These are phyloP conservation scores for Hemicordylus capensis DNA, from an alignment of 2,113 vertebrate genomes.

Conservation along the genomic window DNA sequence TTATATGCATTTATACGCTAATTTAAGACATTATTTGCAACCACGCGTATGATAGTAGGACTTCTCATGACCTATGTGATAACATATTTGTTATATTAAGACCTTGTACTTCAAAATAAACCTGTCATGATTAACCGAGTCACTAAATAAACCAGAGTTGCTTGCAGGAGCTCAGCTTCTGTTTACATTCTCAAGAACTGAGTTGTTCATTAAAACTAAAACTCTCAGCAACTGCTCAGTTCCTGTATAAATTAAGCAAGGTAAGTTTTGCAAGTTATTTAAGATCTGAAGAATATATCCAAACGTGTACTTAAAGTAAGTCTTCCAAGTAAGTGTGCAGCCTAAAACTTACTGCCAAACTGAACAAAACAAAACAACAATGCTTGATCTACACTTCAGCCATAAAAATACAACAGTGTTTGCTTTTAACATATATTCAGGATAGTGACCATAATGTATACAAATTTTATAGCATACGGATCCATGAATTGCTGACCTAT, in stretches of 20 bases:
- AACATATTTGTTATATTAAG: no score
- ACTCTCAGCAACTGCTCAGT: background rate
- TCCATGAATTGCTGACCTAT: background rate
- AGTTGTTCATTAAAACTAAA: background rate
- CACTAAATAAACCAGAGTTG: conserved; percentile 9
- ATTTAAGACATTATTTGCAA: background rate
- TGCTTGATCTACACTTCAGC: background rate
- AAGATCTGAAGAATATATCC: background rate
- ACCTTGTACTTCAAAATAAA: background rate
- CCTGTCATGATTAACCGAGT: background rate
- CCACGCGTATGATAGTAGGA: no score
- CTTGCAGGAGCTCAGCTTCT: background rate
- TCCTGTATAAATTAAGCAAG: background rate
- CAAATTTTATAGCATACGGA: background rate
- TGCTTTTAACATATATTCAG: background rate
- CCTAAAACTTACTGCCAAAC: background rate
- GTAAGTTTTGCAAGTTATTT: background rate
- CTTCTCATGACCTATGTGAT: no score
- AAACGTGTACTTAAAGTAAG: background rate
- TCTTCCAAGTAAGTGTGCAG: background rate
- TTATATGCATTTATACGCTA: background rate
- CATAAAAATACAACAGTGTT: background rate
- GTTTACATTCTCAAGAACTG: background rate
- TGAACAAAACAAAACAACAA: background rate
- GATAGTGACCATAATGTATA: background rate